These are phyloP conservation scores for Agrypnus murinus DNA, from an alignment of 2,888 invertebrate species.

Conservation along the genomic window DNA sequence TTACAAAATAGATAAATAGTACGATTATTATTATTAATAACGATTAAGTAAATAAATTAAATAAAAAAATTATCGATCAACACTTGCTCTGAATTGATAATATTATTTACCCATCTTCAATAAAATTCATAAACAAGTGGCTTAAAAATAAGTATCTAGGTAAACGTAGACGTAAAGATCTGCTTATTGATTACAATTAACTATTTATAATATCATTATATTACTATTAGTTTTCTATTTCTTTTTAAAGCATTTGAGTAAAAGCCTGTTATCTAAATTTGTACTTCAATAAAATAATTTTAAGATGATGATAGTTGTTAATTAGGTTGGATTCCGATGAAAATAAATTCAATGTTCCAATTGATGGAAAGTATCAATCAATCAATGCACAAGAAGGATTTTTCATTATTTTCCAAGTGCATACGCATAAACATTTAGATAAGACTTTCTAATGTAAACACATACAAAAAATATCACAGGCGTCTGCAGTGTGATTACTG, in stretches of 20 bases:
- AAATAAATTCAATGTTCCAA: too few species aligned
- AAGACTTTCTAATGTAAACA: constrained; percentile 14
- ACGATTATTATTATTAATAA: constrained; percentile 49
- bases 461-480: constrained; percentile 9
- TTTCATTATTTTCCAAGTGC: neutral
- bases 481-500: neutral
- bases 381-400: too few species aligned
- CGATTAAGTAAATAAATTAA: constrained; percentile 59
- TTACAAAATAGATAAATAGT: constrained; percentile 47
- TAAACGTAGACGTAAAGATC: constrained; percentile 24
- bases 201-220: too few species aligned
- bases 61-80: constrained; percentile 55
- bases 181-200: too few species aligned
- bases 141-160: constrained; percentile 38
- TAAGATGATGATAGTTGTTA: too few species aligned
- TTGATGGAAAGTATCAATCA: too few species aligned
- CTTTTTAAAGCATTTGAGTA: too few species aligned
- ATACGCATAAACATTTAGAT: constrained; percentile 6
- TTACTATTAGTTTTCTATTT: too few species aligned
- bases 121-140: constrained; percentile 46
- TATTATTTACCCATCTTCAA: constrained; percentile 54
- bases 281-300: too few species aligned
- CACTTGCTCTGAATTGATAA: constrained; percentile 60
- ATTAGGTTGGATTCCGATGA: too few species aligned
- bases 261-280: too few species aligned